These are phyloP conservation scores for Cephonodes hylas DNA, from an alignment of 2,888 invertebrate genomes.

Conservation along the genomic window DNA sequence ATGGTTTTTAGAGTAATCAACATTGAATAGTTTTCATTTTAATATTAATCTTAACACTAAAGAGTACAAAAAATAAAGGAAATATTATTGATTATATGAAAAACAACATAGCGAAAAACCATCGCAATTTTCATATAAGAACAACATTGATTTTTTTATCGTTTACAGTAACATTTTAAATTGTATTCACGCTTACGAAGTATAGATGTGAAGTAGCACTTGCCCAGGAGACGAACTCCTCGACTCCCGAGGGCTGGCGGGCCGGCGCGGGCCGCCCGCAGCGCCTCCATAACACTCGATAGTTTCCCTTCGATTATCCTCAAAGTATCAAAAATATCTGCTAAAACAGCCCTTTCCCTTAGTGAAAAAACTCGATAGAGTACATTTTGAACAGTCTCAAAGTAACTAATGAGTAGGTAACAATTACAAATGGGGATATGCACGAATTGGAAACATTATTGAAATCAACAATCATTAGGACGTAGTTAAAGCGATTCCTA, in stretches of 20 bases:
- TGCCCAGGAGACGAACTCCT: slow-evolving; percentile 31
- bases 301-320: slow-evolving; percentile 78
- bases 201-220: slow-evolving; percentile 53
- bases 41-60: slow-evolving; percentile 79
- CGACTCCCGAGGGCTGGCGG: background rate
- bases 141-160: slow-evolving; percentile 75
- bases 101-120: slow-evolving; percentile 77
- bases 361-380: slow-evolving; percentile 77
- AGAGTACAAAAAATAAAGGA: slow-evolving; percentile 82
- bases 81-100: slow-evolving; percentile 80
- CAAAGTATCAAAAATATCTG: slow-evolving; percentile 81
- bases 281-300: slow-evolving; percentile 50
- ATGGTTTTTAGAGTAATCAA: slow-evolving; percentile 79
- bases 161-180: slow-evolving; percentile 72
- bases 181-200: slow-evolving; percentile 63
- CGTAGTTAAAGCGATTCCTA: slow-evolving; percentile 70
- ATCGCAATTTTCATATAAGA: slow-evolving; percentile 77
- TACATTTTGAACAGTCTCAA: slow-evolving; percentile 79
- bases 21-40: slow-evolving; percentile 78
- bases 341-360: slow-evolving; percentile 80
- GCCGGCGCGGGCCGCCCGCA: background rate
- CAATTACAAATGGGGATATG: slow-evolving; percentile 78
- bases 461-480: slow-evolving; percentile 73
- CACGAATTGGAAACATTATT: slow-evolving; percentile 57
- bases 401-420: slow-evolving; percentile 80